Percentiles rank a stretch among this genome's conserved stretches.
phyloP scores from a whole-genome alignment of 1,140 invertebrate genomes.

The Streblospio benedicti region DNA sequence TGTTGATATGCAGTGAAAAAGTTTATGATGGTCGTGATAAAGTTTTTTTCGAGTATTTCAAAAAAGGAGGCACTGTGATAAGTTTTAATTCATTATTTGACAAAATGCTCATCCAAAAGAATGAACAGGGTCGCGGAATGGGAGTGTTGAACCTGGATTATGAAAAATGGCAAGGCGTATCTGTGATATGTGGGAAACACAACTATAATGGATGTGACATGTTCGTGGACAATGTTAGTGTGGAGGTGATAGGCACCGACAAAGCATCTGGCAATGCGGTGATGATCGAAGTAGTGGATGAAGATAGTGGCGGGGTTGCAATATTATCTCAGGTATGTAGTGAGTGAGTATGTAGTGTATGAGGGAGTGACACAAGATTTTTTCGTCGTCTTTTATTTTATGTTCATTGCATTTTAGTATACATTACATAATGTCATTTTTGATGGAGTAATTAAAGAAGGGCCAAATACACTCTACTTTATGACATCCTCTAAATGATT shows the following conservation, averaged over 20 bases:
- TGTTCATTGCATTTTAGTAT: not conserved
- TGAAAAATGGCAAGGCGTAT: constrained; percentile 69
- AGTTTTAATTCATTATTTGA: constrained; percentile 67
- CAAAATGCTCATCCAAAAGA: constrained; percentile 64
- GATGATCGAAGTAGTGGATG: constrained; percentile 61
- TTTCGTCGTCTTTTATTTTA: not conserved
- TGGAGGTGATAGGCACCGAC: constrained; percentile 68
- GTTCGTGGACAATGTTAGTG: constrained; percentile 55
- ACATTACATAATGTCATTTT: not conserved
- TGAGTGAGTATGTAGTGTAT: not conserved
- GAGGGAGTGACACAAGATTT: not conserved
- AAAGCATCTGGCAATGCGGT: constrained; percentile 77
- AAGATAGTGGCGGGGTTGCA: constrained; percentile 57
- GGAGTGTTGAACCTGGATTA: constrained; percentile 74
- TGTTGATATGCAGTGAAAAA: constrained; percentile 65
- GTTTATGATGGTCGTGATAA: constrained; percentile 57
- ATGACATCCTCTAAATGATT: no score
- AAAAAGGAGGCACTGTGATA: constrained; percentile 64
- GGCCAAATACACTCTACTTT: not conserved
- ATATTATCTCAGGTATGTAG: constrained; percentile 68
- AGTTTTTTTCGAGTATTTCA: constrained; percentile 62
- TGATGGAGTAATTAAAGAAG: not conserved
- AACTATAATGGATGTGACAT: constrained; percentile 61
- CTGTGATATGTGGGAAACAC: constrained; percentile 76
- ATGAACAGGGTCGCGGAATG: constrained; percentile 69